A percentile compares a stretch with the other conserved stretches of the same genome.
phyloP scores from a whole-genome alignment of 2,113 vertebrate genomes.

The Quiscalus mexicanus region DNA sequence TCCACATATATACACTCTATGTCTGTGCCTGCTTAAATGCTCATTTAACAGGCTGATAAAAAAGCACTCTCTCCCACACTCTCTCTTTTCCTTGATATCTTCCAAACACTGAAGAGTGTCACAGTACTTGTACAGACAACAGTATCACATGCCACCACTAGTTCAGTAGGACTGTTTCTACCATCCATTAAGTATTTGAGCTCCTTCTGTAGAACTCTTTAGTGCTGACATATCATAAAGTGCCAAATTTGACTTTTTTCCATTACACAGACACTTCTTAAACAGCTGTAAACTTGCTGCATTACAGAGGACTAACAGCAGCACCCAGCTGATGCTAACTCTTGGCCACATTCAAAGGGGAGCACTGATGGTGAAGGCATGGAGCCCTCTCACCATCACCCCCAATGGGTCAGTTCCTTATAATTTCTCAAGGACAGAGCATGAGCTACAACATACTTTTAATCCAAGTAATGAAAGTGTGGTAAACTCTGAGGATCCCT shows the following conservation, averaged over 20 bases:
- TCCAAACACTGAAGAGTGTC: not conserved
- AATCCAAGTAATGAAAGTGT: slow-evolving; percentile 28
- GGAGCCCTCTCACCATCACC: not conserved
- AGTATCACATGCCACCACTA: not conserved
- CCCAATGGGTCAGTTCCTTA: not conserved
- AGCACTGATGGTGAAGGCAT: not conserved
- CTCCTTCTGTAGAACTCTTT: not conserved
- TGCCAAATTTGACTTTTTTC: not conserved
- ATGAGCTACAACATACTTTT: not conserved
- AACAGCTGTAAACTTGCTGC: not conserved
- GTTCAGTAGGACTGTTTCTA: not conserved
- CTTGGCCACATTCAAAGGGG: not conserved
- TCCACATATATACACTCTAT: not conserved
- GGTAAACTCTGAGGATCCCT: slow-evolving; percentile 44
- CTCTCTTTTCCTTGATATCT: not conserved
- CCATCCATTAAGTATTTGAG: not conserved
- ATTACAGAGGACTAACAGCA: not conserved
- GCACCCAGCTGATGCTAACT: not conserved
- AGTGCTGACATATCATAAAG: not conserved
- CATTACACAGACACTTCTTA: not conserved
- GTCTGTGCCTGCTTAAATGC: not conserved
- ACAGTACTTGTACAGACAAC: not conserved
- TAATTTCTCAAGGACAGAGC: not conserved
- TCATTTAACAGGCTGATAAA: not conserved
- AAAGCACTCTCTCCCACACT: not conserved